Conservation (phyloP, 1,140 invertebrate genomes). For the Scylla paramamosain region DNA sequence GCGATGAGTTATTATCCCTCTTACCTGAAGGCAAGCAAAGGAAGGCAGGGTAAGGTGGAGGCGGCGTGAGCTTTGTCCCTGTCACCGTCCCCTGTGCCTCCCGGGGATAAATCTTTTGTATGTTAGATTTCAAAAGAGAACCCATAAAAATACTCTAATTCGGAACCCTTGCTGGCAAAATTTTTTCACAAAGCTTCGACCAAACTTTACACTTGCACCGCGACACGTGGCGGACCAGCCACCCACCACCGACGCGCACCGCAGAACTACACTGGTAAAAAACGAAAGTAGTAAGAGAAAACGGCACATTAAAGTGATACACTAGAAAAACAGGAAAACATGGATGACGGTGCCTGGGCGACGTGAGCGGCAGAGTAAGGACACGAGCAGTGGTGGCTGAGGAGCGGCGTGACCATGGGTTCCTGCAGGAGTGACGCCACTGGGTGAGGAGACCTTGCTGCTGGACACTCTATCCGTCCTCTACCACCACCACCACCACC, state of each 20-base stretch:
- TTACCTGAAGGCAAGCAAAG: conserved; percentile 9
- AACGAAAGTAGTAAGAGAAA: background rate
- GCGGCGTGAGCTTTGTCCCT: background rate
- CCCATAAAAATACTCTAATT: background rate
- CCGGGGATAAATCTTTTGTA: background rate
- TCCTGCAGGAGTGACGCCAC: background rate
- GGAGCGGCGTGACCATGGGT: background rate
- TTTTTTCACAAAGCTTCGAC: background rate
- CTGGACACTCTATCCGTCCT: background rate
- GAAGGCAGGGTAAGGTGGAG: background rate
- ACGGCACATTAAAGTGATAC: background rate
- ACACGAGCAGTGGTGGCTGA: background rate
- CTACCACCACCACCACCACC: background rate
- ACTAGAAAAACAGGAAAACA: background rate
- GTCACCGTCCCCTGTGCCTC: conserved; percentile 8
- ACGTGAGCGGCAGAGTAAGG: background rate
- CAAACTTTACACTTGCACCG: background rate
- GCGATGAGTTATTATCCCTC: background rate
- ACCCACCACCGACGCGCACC: background rate
- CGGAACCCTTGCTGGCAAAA: background rate
- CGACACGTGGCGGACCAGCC: background rate
- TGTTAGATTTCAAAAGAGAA: background rate
- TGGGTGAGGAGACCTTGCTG: background rate
- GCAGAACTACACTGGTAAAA: background rate
- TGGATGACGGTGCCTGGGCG: background rate